Conservation (phyloP, 2,113 vertebrate genomes). For the Dicerorhinus sumatrensis region DNA sequence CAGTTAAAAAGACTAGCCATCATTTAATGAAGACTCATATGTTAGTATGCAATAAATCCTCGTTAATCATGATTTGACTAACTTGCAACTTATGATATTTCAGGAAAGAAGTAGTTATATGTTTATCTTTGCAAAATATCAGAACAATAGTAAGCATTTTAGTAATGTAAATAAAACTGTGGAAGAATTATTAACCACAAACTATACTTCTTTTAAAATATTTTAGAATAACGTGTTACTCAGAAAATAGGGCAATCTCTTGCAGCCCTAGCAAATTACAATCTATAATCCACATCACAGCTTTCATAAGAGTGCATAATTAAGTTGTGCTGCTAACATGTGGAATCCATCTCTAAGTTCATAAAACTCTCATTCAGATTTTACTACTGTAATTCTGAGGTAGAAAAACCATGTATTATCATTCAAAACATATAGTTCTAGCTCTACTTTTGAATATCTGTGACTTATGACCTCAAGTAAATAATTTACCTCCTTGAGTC, state of each 20-base stretch:
- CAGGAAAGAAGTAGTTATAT: conserved; percentile 20
- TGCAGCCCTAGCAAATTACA: neutral
- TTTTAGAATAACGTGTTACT: neutral
- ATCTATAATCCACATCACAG: neutral
- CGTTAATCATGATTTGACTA: conserved; percentile 57
- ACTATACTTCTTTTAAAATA: conserved; percentile 14
- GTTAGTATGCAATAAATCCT: conserved; percentile 12
- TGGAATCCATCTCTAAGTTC: neutral
- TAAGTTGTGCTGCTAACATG: neutral
- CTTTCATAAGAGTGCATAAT: conserved; percentile 33
- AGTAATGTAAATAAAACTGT: neutral
- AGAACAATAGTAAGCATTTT: conserved; percentile 24
- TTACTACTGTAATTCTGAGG: conserved; percentile 16
- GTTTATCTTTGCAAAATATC: conserved; percentile 33
- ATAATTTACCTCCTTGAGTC: conserved; percentile 34
- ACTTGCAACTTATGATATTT: neutral
- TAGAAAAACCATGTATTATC: neutral
- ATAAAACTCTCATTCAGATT: conserved; percentile 7
- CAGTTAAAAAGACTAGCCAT: conserved; percentile 43
- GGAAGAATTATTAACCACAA: neutral
- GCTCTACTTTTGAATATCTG: conserved; percentile 12
- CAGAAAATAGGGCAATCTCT: neutral
- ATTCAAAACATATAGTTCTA: neutral
- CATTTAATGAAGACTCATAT: conserved; percentile 19
- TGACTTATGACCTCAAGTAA: conserved; percentile 31